Evolutionary conservation across 2,113 vertebrate genomes (phyloP), one percentile per base, ranked within the genome.

Genomic region (Ptychochromis oligacanthus): DNA sequence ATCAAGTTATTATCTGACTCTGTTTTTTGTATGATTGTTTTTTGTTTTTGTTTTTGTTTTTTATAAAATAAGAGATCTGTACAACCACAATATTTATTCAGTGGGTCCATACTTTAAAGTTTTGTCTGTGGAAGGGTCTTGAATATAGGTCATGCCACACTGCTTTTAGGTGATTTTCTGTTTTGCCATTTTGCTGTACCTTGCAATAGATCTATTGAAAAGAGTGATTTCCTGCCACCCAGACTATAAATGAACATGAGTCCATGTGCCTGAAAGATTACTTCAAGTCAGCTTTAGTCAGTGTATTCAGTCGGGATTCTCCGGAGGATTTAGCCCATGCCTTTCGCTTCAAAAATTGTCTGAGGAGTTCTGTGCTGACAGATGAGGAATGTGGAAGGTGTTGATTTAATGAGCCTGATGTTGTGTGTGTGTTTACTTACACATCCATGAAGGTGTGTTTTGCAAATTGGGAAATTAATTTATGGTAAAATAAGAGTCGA

Each of bases 211-310:
- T 65, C 80, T 61, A 2, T 8, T 78, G 59, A 61, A 79, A 81
- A 58, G 61, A 75, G 14, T 9, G 4, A 4, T 10, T 11, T 43
- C 13, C 22, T 34, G 9, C 12, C 62, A 43, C n/a, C 36, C 57
- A n/a, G 79, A 81, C 77, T 81, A 64, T 75, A 77, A 88, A 84
- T 58, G 70, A 40, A 52, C 9, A 31, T 34, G 26, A 72, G 65
- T 52, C 43, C 43, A 67, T 2, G 40, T 67, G 64, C 64, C 64
- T 49, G 31, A 52, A 52, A 2, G 17, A 52, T 52, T 72, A 52
- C 65, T 72, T 72, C 17, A 72, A 72, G 65, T 13, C 65, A 72
- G 17, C 43, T 31, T 72, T 26, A 77, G 56, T 77, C 60, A 43
- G 0, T 79, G 79, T 46, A 55, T 17, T 77, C 62, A 40, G 31